Conservation (phyloP, 2,113 vertebrate species). For the Corapipo altera region DNA sequence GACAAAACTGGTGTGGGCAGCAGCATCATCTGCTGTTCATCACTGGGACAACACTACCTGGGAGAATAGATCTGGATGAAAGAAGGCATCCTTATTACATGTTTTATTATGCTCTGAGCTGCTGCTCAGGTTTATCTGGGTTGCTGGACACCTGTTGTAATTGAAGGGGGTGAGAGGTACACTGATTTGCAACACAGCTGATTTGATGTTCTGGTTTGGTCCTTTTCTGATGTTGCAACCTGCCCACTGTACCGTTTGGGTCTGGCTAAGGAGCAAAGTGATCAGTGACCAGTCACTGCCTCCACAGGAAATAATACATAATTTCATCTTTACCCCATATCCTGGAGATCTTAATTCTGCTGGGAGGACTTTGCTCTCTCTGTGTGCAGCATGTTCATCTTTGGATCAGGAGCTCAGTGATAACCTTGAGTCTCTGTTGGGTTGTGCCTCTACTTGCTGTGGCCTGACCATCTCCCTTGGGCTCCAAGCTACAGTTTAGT, state of each 20-base stretch:
- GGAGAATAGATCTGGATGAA: not conserved
- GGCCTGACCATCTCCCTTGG: not conserved
- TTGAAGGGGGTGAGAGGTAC: not conserved
- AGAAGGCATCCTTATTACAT: not conserved
- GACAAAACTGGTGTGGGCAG: not conserved
- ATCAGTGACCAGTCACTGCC: not conserved
- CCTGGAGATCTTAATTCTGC: not conserved
- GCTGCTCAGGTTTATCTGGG: not conserved
- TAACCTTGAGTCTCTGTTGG: not conserved
- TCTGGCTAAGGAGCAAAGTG: not conserved
- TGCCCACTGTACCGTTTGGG: not conserved
- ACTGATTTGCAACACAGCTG: not conserved
- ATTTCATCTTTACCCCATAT: not conserved
- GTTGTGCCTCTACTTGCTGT: accelerated
- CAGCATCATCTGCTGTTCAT: not conserved
- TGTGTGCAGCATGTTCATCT: not conserved
- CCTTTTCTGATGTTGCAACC: not conserved
- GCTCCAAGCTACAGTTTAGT: not conserved
- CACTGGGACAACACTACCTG: not conserved
- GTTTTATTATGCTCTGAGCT: not conserved
- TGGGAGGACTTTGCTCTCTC: not conserved
- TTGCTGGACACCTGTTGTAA: not conserved
- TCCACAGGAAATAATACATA: not conserved
- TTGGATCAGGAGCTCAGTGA: not conserved
- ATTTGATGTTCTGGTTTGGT: not conserved